Base-by-base conservation (phyloP, 2,888 invertebrate genomes). In the Cylloceria caligata region DNA sequence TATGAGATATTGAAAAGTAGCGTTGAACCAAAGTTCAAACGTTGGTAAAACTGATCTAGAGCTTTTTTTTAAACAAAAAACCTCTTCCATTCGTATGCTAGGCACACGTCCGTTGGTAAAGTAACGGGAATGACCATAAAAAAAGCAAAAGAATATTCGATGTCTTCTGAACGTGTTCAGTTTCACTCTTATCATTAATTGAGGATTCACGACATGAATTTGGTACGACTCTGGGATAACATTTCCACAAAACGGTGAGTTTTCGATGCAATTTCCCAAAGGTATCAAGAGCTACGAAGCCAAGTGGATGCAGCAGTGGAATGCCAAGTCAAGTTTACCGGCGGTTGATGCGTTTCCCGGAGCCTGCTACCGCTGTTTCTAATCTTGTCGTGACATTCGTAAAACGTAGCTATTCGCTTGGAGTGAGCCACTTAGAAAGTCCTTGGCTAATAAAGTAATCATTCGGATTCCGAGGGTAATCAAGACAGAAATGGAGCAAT, bases 361-460 rank as follows among this genome's bases (percentile, higher is more conserved):
- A 19, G 49, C 45, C 30, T 21, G 3, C 21, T 30, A 3, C 49
- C n/a, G n/a, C n/a, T n/a, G n/a, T 55, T 6, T 21, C n/a, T 9
- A 30, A 11, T 47, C 27, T 16, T 36, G 52, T 27, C 74, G 11
- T 27, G 55, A 39, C 81, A 49, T 81, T 67, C 77, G 81, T 55
- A 27, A 65, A 60, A 65, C 65, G 36, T 16, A 27, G 24, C 52
- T 19, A 39, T 27, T 65, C 62, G 69, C 47, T 39, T 69, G 34
- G 60, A 49, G 49, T 47, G 49, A 11, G 67, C 36, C 60, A 76
- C 72, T 68, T 45, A 55, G 52, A 69, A 76, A 80, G 80, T 65
- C 69, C 81, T 79, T 27, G 24, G 65, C 52, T 72, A 81, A 83
- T 83, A 77, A 85, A 69, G 77, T 77, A 80, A 85, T 81, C 80